Base-by-base conservation (phyloP, 2,797 vertebrate species). In the Cryptoprocta ferox region DNA sequence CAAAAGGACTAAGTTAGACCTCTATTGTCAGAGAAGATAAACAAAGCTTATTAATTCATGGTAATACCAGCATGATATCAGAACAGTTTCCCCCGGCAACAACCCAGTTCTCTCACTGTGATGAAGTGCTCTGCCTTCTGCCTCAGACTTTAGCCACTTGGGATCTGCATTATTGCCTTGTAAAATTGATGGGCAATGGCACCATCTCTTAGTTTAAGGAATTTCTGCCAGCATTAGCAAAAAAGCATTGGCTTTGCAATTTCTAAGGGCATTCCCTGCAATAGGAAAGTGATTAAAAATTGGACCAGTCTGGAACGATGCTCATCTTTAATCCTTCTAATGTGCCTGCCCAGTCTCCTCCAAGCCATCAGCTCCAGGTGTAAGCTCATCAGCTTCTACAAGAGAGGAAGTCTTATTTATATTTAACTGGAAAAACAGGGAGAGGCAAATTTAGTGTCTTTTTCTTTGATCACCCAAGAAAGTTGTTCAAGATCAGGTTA, bases 31-130 rank as follows among this genome's bases (percentile, higher is more conserved):
- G 79, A 84, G 82, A 96, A 98, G 97, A 97, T 93, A 97, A 97
- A 96, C 95, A 97, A 75, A 98, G 97, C 98, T 97, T 96, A 97
- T 97, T 97, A 96, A 94, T 59, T 94, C 97, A 59, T 0, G 4
- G 93, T 15, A 70, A 78, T 16, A 80, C 63, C 97, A 90, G 97
- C 83, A 3, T 93, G 97, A 87, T 78, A 32, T 15, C 78, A 56
- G 88, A 75, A 53, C 79, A 50, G 65, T 68, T 89, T 89, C 80
- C 89, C 94, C 90, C 66, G 26, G 95, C 95, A 90, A 86, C 96
- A 98, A 96, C 97, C 97, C 90, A 92, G 92, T 98, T 97, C 95
- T 95, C 97, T 98, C 97, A 93, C 59, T n/a, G 96, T 97, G 98
- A 98, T 98, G 96, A 97, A 98, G 97, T 81, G 89, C 79, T 91